phyloP scores from a whole-genome alignment of 2,113 vertebrate genomes.

The Patagioenas fasciata region DNA sequence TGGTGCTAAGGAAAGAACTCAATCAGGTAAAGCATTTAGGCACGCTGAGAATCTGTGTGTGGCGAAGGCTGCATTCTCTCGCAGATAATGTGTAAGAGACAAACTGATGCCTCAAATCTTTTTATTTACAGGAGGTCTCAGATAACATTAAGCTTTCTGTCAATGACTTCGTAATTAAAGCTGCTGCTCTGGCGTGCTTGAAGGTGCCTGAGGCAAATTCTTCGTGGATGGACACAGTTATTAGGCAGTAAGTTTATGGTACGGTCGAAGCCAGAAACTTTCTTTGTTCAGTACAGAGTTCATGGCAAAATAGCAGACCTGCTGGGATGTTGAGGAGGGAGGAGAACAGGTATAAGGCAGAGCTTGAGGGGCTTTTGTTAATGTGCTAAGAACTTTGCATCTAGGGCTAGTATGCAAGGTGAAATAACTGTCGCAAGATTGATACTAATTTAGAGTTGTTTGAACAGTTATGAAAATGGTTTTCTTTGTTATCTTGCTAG shows the following conservation, averaged over 20 bases:
- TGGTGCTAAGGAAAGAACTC: conserved; percentile 91
- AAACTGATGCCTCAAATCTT: not conserved
- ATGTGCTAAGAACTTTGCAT: not conserved
- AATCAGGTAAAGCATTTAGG: conserved; percentile 80
- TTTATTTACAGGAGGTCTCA: conserved; percentile 82
- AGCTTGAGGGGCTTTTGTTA: not conserved
- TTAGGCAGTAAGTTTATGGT: conserved; percentile 91
- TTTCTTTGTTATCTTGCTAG: not conserved
- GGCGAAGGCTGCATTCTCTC: not conserved
- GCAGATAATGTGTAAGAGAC: not conserved
- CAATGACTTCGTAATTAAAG: conserved; percentile 98
- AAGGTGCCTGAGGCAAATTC: conserved; percentile 98
- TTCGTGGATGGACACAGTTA: conserved; percentile 97
- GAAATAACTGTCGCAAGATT: not conserved
- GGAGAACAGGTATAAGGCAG: not conserved
- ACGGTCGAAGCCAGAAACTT: not conserved
- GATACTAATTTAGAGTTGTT: not conserved
- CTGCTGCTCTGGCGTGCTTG: conserved; percentile 92
- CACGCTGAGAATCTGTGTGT: not conserved
- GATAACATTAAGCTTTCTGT: conserved; percentile 93
- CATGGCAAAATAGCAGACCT: not conserved
- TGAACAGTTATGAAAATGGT: not conserved
- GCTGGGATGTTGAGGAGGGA: not conserved
- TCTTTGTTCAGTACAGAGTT: not conserved
- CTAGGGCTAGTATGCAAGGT: not conserved